These are phyloP conservation scores for Ciconia maguari DNA, from an alignment of 2,113 vertebrate genomes.

Conservation along the genomic window DNA sequence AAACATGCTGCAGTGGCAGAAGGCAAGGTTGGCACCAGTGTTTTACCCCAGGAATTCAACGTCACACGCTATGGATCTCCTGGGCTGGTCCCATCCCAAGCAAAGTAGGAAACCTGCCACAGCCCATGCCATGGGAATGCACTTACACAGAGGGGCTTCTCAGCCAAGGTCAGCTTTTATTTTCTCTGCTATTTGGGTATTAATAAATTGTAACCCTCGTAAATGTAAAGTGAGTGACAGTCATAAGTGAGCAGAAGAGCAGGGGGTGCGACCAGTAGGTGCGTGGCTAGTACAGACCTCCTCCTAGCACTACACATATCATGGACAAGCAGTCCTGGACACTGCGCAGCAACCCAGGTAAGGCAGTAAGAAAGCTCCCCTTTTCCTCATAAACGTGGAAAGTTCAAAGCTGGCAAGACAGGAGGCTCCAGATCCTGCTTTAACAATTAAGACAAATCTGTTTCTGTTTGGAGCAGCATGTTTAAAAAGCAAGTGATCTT, in stretches of 20 bases:
- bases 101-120: neutral
- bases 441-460: constrained; percentile 3
- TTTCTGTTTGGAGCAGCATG: neutral
- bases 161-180: neutral
- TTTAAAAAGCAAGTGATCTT: constrained; percentile 28
- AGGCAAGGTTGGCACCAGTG: neutral
- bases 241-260: neutral
- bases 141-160: neutral
- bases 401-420: constrained; percentile 25
- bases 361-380: neutral
- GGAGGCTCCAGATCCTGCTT: neutral
- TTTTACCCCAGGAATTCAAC: neutral
- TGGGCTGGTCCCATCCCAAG: neutral
- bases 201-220: neutral
- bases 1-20: neutral
- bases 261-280: neutral
- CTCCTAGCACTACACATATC: neutral
- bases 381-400: neutral
- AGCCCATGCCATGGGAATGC: neutral
- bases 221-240: neutral
- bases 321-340: neutral
- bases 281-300: neutral
- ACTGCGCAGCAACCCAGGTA: neutral
- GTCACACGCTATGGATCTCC: neutral
- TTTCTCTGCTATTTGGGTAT: neutral